Percentiles rank a stretch among this genome's conserved stretches.
Evolutionary conservation across 2,113 vertebrate genomes (phyloP).

Genomic region (Corvus hawaiiensis): DNA sequence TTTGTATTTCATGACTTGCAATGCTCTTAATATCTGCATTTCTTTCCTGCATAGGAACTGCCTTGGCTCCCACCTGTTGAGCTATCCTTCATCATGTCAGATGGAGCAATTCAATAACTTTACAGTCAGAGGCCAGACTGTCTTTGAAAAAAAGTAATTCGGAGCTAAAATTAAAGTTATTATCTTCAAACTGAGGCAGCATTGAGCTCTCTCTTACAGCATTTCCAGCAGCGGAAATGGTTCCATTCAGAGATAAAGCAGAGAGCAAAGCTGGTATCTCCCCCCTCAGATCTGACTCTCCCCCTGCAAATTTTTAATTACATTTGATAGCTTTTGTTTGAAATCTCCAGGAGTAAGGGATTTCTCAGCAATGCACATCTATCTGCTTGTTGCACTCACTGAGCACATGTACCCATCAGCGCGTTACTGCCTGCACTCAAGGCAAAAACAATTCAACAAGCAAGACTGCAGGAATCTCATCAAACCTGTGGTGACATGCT

Average conservation of each 20-base stretch:
- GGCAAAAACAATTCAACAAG: neutral
- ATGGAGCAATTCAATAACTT: constrained; percentile 72
- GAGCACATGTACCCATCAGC: neutral
- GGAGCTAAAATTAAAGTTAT: constrained; percentile 77
- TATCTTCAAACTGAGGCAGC: constrained; percentile 69
- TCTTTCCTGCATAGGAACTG: neutral
- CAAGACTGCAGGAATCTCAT: neutral
- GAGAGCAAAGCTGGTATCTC: constrained; percentile 50
- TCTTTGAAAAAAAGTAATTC: constrained; percentile 78
- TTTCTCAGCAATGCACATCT: constrained; percentile 34
- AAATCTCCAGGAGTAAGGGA: constrained; percentile 28
- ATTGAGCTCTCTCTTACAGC: neutral
- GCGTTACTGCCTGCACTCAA: neutral
- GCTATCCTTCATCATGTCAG: constrained; percentile 18
- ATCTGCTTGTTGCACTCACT: constrained; percentile 27
- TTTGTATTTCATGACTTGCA: neutral
- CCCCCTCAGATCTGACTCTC: constrained; percentile 36
- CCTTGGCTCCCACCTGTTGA: constrained; percentile 12
- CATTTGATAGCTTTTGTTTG: constrained; percentile 52
- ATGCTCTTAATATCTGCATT: constrained; percentile 54
- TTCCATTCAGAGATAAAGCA: constrained; percentile 36
- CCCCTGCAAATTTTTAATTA: constrained; percentile 43
- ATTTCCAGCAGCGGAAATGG: neutral
- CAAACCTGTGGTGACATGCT: neutral
- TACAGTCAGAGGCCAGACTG: constrained; percentile 75